These are phyloP conservation scores for Drosophila elegans DNA, from an alignment of 1,140 invertebrate genomes.

Conservation along the genomic window DNA sequence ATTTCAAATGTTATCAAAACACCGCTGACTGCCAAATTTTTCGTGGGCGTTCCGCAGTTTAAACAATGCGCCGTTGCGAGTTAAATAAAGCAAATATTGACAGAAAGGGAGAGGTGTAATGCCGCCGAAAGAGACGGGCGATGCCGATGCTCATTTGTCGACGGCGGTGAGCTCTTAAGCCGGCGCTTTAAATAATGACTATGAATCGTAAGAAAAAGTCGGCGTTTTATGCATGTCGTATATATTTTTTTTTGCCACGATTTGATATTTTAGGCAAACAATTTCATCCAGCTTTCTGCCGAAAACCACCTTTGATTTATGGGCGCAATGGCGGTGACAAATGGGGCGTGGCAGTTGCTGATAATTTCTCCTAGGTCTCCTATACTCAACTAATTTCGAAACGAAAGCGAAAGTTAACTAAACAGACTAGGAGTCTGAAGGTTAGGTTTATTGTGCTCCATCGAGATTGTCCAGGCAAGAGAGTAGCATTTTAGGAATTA, in stretches of 20 bases:
- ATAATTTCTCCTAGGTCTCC: slow-evolving; percentile 23
- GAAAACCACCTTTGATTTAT: slow-evolving; percentile 50
- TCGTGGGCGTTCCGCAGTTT: slow-evolving; percentile 50
- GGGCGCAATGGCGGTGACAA: slow-evolving; percentile 29
- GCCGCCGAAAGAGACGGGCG: not conserved
- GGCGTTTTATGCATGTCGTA: slow-evolving; percentile 27
- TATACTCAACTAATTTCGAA: slow-evolving; percentile 16
- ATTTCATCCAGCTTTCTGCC: slow-evolving; percentile 46
- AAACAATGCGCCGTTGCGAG: slow-evolving; percentile 63
- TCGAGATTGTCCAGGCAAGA: slow-evolving; percentile 65
- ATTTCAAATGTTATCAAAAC: slow-evolving; percentile 49
- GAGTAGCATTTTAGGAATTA: slow-evolving; percentile 7
- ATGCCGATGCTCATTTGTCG: slow-evolving; percentile 64
- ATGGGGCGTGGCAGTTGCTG: slow-evolving; percentile 49
- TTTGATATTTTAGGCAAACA: slow-evolving; percentile 64
- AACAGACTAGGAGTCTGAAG: slow-evolving; percentile 17
- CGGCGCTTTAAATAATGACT: slow-evolving; percentile 77
- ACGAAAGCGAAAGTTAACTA: slow-evolving; percentile 40
- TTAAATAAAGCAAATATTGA: slow-evolving; percentile 79
- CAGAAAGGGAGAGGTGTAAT: slow-evolving; percentile 2
- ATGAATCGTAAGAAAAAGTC: slow-evolving; percentile 62
- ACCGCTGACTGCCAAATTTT: slow-evolving; percentile 38
- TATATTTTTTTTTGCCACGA: slow-evolving; percentile 42
- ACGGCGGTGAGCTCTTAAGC: slow-evolving; percentile 65
- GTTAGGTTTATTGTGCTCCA: slow-evolving; percentile 26